phyloP scores from a whole-genome alignment of 2,797 vertebrate genomes.

The Melanotaenia parkinsoni region DNA sequence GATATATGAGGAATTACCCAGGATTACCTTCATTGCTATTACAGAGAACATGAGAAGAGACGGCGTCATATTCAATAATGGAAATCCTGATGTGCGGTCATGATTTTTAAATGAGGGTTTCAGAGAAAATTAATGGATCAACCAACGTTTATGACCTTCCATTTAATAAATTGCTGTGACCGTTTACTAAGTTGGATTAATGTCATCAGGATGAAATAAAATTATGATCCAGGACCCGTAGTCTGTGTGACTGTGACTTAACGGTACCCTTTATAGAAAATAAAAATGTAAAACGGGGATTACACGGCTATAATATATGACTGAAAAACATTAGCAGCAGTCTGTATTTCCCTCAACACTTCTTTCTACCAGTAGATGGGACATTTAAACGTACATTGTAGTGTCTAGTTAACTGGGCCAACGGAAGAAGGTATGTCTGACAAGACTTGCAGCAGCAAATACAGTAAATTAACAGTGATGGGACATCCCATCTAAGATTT shows the following conservation, averaged over 20 bases:
- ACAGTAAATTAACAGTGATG: too few relatives aligned
- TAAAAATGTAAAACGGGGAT: too few relatives aligned
- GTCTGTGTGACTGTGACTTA: background rate
- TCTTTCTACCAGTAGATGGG: too few relatives aligned
- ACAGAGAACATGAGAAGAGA: slow-evolving; percentile 22
- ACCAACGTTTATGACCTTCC: slow-evolving; percentile 31
- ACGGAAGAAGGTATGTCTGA: too few relatives aligned
- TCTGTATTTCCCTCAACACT: too few relatives aligned
- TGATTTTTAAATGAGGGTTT: slow-evolving; percentile 34
- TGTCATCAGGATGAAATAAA: background rate
- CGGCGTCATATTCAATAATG: slow-evolving; percentile 37
- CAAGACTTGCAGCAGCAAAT: too few relatives aligned
- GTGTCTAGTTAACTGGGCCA: too few relatives aligned
- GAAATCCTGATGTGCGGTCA: slow-evolving; percentile 41
- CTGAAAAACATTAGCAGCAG: too few relatives aligned
- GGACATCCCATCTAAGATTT: too few relatives aligned
- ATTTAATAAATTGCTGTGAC: slow-evolving; percentile 18
- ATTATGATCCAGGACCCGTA: slow-evolving; percentile 4
- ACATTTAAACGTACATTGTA: too few relatives aligned
- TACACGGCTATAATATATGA: too few relatives aligned
- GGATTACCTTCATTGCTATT: slow-evolving; percentile 56
- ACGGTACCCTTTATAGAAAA: too few relatives aligned
- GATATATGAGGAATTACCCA: slow-evolving; percentile 52
- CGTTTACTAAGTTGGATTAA: background rate
- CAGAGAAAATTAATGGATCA: slow-evolving; percentile 29